phyloP scores from a whole-genome alignment of 2,888 invertebrate species.

The Ectemnius continuus region DNA sequence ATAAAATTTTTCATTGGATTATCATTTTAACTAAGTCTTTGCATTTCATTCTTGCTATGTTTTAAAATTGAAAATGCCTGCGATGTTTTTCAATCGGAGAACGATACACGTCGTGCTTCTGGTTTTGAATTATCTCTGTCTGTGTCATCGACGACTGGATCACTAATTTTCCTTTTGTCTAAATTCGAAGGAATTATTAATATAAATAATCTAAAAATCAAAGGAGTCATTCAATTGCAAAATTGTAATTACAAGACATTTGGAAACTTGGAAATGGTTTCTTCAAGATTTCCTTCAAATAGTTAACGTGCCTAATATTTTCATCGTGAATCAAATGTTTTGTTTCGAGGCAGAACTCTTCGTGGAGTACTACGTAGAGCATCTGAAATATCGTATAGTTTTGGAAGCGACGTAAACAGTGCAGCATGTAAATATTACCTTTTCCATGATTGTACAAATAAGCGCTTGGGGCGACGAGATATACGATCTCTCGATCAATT shows the following conservation, averaged over 20 bases:
- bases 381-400: constrained; percentile 56
- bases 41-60: neutral
- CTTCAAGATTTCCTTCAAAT: constrained; percentile 33
- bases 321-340: constrained; percentile 59
- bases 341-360: constrained; percentile 65
- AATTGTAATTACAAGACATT: neutral
- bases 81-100: neutral
- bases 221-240: too few relatives aligned
- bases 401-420: too few relatives aligned
- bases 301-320: constrained; percentile 63
- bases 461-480: constrained; percentile 50
- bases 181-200: neutral
- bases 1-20: constrained; percentile 20
- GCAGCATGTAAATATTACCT: constrained; percentile 43
- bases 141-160: too few relatives aligned
- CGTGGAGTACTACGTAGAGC: constrained; percentile 66
- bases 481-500: constrained; percentile 54
- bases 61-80: neutral
- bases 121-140: neutral
- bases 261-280: too few relatives aligned
- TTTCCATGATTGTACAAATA: constrained; percentile 60
- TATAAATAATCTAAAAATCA: neutral
- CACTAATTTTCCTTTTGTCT: too few relatives aligned
- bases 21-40: constrained; percentile 5
- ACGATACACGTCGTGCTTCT: neutral